Evolutionary conservation across 2,797 vertebrate species (phyloP).

Genomic region (Pipistrellus pygmaeus): DNA sequence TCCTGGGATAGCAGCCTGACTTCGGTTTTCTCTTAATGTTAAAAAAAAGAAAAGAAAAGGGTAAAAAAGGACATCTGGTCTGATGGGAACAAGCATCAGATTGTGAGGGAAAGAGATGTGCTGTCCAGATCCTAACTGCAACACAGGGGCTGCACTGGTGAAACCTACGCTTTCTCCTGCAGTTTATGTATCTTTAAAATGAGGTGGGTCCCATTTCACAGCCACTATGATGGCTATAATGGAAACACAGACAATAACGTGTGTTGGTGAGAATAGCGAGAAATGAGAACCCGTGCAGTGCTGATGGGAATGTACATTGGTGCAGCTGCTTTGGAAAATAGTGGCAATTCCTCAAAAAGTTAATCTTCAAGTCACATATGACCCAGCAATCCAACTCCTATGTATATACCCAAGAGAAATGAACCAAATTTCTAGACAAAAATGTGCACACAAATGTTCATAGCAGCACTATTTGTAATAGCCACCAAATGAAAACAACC

Average conservation of each 20-base stretch:
- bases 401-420: not conserved
- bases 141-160: not conserved
- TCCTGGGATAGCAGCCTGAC: not conserved
- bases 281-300: not conserved
- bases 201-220: not conserved
- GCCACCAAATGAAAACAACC: not conserved
- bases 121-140: not conserved
- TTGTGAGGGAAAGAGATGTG: not conserved
- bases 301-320: not conserved
- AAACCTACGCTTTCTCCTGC: not conserved
- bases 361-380: not conserved
- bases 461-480: not conserved
- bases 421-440: not conserved
- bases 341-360: not conserved
- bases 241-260: not conserved
- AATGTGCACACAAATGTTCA: not conserved
- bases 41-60: not conserved
- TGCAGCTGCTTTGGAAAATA: conserved; percentile 17
- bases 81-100: not conserved
- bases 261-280: not conserved
- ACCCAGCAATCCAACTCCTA: not conserved
- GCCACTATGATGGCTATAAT: not conserved
- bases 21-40: not conserved
- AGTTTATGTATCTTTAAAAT: not conserved
- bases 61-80: not conserved